A percentile compares a stretch with the other conserved stretches of the same genome.
Conservation (phyloP, 2,888 invertebrate species). For the Helleia helle region DNA sequence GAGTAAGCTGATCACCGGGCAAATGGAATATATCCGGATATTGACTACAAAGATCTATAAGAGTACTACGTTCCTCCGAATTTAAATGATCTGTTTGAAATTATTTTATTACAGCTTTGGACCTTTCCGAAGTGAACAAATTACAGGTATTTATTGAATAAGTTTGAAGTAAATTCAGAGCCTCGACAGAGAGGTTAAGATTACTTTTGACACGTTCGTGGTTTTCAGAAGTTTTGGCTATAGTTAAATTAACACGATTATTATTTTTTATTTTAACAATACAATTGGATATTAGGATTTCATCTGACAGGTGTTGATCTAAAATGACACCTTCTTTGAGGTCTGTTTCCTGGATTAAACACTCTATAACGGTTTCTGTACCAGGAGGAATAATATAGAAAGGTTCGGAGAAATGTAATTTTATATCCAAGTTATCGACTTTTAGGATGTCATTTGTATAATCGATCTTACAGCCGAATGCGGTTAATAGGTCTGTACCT, state of each 20-base stretch:
- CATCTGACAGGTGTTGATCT: slow-evolving; percentile 14
- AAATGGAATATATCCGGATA: no score
- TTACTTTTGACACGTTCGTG: slow-evolving; percentile 7
- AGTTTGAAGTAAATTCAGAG: no score
- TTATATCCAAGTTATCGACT: slow-evolving; percentile 18
- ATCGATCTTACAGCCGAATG: slow-evolving; percentile 17
- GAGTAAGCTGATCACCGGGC: no score
- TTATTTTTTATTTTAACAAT: slow-evolving; percentile 15
- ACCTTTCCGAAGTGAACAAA: no score
- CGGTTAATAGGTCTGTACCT: slow-evolving; percentile 12
- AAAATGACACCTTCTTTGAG: slow-evolving; percentile 20
- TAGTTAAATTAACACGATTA: slow-evolving; percentile 11
- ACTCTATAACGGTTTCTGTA: slow-evolving; percentile 13
- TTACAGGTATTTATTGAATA: no score
- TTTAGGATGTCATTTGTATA: slow-evolving; percentile 11
- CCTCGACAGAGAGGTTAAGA: neutral
- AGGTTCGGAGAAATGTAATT: slow-evolving; percentile 13
- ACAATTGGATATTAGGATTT: slow-evolving; percentile 17
- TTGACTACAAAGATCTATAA: no score
- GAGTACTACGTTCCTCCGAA: no score
- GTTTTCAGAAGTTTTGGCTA: slow-evolving; percentile 14
- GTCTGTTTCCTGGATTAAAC: slow-evolving; percentile 20
- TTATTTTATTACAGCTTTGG: no score
- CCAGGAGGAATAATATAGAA: neutral
- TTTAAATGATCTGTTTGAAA: no score